Percentiles rank a stretch among this genome's conserved stretches.
These are phyloP conservation scores for Pantala flavescens DNA, from an alignment of 1,140 invertebrate species.

Conservation along the genomic window DNA sequence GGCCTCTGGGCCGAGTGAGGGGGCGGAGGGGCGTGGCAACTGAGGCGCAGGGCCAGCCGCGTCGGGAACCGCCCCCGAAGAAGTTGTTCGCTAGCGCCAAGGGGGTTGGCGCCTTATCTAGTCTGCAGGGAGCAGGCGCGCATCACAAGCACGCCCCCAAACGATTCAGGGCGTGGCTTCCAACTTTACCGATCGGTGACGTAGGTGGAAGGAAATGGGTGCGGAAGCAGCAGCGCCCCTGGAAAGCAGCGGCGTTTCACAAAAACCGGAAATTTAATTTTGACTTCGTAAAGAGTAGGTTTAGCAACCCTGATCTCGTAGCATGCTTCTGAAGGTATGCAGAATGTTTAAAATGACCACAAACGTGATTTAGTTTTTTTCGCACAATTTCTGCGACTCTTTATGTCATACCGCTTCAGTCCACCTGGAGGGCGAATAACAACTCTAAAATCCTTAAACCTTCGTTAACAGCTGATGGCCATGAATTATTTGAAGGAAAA, in stretches of 20 bases:
- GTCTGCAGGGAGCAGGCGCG: neutral
- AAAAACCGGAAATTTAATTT: neutral
- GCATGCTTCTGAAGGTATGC: too few species aligned
- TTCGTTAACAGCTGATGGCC: too few species aligned
- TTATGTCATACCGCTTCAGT: too few species aligned
- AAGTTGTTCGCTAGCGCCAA: neutral
- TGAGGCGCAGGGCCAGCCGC: neutral
- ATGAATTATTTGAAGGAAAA: too few species aligned
- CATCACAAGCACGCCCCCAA: neutral
- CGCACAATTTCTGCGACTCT: too few species aligned
- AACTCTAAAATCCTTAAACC: too few species aligned
- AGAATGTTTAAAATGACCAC: too few species aligned
- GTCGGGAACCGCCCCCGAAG: neutral
- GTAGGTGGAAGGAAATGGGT: neutral
- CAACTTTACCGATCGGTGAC: neutral
- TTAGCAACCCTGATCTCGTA: too few species aligned
- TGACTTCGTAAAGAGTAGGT: neutral
- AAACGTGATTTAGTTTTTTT: too few species aligned
- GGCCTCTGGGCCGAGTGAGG: neutral
- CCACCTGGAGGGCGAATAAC: too few species aligned
- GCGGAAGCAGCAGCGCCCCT: conserved; percentile 4
- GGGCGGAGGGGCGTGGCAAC: neutral
- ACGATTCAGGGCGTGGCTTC: neutral
- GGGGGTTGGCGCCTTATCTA: neutral
- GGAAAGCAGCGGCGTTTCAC: neutral